Percentiles rank a stretch among this genome's conserved stretches.
Evolutionary conservation across 2,797 vertebrate species (phyloP).

Genomic region (Peromyscus melanophrys): DNA sequence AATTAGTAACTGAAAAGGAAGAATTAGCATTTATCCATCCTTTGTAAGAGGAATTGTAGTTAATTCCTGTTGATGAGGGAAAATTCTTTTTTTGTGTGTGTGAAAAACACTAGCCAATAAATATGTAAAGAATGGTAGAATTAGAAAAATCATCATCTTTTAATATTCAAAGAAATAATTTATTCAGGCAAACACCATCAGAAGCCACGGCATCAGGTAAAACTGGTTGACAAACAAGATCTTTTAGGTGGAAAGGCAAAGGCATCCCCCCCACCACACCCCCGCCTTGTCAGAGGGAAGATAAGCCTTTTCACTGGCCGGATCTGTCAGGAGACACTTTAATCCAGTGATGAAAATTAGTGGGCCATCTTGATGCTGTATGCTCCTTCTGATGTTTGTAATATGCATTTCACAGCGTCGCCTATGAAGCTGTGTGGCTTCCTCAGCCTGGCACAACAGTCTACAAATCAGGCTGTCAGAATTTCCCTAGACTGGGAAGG

Average conservation of each 20-base stretch:
- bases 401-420: neutral
- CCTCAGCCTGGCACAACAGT: neutral
- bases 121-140: neutral
- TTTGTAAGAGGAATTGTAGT: conserved; percentile 17
- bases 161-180: conserved; percentile 34
- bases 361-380: neutral
- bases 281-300: neutral
- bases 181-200: conserved; percentile 3
- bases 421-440: neutral
- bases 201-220: neutral
- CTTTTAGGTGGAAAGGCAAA: neutral
- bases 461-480: neutral
- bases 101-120: conserved; percentile 55
- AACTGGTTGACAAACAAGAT: conserved; percentile 21
- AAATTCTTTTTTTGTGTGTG: neutral
- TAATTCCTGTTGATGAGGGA: conserved; percentile 20
- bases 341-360: conserved; percentile 41
- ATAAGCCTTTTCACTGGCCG: neutral
- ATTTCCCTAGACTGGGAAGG: neutral
- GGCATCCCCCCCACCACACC: neutral
- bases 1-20: conserved; percentile 63
- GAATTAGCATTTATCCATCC: conserved; percentile 11
- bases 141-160: conserved; percentile 16
- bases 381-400: neutral
- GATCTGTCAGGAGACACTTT: conserved; percentile 3